These are phyloP conservation scores for Cenopis cana DNA, from an alignment of 2,888 invertebrate genomes.

Conservation along the genomic window DNA sequence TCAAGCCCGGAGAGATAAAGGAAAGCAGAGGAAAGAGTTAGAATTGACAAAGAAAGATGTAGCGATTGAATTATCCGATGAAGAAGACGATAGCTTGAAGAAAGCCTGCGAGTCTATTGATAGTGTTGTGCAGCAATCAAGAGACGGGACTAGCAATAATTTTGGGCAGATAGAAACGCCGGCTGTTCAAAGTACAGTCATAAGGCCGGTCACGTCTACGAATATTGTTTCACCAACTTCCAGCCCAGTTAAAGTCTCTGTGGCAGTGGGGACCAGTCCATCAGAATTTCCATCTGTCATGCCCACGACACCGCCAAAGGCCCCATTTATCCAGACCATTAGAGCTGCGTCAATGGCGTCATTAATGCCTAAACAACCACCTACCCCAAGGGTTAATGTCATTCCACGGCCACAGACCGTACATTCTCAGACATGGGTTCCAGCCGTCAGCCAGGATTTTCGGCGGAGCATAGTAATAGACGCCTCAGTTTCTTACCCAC, in stretches of 20 bases:
- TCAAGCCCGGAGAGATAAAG: neutral
- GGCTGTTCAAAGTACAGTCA: neutral
- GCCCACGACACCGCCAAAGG: slow-evolving; percentile 4
- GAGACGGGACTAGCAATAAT: neutral
- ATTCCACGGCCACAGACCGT: neutral
- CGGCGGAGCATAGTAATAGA: slow-evolving; percentile 50
- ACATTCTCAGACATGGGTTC: neutral
- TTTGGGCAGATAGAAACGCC: neutral
- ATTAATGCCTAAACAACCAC: neutral
- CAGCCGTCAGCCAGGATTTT: slow-evolving; percentile 10
- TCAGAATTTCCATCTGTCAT: neutral
- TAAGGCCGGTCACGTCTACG: neutral
- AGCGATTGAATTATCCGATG: slow-evolving; percentile 45
- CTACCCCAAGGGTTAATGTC: neutral
- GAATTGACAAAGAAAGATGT: neutral
- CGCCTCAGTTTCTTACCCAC: slow-evolving; percentile 45
- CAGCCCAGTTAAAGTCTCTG: slow-evolving; percentile 9
- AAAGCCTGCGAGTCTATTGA: slow-evolving; percentile 49
- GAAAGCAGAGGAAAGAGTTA: neutral
- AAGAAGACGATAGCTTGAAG: slow-evolving; percentile 42
- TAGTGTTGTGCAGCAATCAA: slow-evolving; percentile 46
- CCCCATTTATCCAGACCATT: slow-evolving; percentile 1
- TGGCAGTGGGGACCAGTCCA: neutral
- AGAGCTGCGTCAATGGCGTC: slow-evolving; percentile 12
- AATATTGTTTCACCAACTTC: neutral